phyloP scores from a whole-genome alignment of 2,888 invertebrate genomes.

The Helobdella robusta region DNA sequence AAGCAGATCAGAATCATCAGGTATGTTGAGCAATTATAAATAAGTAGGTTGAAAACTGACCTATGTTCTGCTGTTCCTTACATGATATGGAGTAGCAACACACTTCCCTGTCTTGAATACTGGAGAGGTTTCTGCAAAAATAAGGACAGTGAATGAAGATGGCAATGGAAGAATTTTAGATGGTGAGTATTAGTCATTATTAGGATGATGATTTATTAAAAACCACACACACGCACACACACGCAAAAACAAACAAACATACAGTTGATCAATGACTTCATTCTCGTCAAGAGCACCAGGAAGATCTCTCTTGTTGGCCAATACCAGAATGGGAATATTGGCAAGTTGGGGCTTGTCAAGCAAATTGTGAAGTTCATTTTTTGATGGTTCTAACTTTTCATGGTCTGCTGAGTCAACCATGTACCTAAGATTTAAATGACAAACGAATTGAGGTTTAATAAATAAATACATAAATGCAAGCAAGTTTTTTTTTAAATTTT shows the following conservation, averaged over 20 bases:
- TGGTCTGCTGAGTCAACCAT: slow-evolving; percentile 99
- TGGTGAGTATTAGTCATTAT: not conserved
- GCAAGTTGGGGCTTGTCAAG: slow-evolving; percentile 83
- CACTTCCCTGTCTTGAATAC: slow-evolving; percentile 97
- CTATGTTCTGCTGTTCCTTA: slow-evolving; percentile 98
- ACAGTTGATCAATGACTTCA: slow-evolving; percentile 97
- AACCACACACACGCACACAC: not conserved
- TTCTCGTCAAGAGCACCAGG: slow-evolving; percentile 94
- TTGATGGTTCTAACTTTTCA: slow-evolving; percentile 95
- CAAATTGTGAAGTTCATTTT: slow-evolving; percentile 92
- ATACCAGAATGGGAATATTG: slow-evolving; percentile 84
- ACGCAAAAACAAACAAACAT: slow-evolving; percentile 31
- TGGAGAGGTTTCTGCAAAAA: slow-evolving; percentile 80
- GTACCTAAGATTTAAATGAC: too few relatives aligned
- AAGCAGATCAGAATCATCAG: too few relatives aligned
- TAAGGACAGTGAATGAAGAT: too few relatives aligned
- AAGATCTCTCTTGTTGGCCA: slow-evolving; percentile 96
- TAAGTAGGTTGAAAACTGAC: slow-evolving; percentile 41
- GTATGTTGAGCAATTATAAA: not conserved
- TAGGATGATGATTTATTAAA: not conserved
- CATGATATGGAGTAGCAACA: slow-evolving; percentile 99
- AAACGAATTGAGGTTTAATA: too few relatives aligned
- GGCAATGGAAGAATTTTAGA: not conserved
- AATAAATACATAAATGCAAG: too few relatives aligned
- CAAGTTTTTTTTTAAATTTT: too few relatives aligned